phyloP scores from a whole-genome alignment of 2,113 vertebrate species.

The Erinaceus europaeus region DNA sequence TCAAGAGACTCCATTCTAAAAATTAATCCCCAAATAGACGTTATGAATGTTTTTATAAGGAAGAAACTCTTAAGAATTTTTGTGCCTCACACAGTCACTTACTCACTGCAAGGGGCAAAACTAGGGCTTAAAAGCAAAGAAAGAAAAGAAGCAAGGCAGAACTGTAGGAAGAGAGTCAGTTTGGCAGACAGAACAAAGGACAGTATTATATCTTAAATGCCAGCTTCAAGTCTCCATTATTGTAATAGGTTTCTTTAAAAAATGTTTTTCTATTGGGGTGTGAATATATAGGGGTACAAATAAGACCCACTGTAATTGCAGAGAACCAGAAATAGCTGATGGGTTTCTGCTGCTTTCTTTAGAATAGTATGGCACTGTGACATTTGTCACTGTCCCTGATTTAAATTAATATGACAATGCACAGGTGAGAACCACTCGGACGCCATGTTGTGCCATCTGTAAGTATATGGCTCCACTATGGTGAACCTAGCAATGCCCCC shows the following conservation, averaged over 20 bases:
- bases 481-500: background rate
- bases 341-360: background rate
- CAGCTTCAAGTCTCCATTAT: background rate
- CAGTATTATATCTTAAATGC: conserved; percentile 16
- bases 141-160: background rate
- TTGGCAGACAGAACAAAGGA: background rate
- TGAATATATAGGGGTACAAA: background rate
- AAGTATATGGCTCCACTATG: background rate
- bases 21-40: background rate
- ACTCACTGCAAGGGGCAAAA: background rate
- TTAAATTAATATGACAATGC: background rate
- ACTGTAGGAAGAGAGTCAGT: background rate
- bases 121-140: background rate
- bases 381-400: background rate
- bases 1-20: background rate
- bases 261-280: background rate
- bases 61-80: background rate
- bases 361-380: background rate
- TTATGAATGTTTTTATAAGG: background rate
- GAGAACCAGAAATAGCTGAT: background rate
- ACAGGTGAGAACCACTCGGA: background rate
- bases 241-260: conserved; percentile 2
- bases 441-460: background rate
- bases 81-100: background rate
- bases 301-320: conserved; percentile 30